Evolutionary conservation across 2,113 vertebrate genomes (phyloP), one percentile per base, ranked within the genome.

Genomic region (Phycodurus eques): DNA sequence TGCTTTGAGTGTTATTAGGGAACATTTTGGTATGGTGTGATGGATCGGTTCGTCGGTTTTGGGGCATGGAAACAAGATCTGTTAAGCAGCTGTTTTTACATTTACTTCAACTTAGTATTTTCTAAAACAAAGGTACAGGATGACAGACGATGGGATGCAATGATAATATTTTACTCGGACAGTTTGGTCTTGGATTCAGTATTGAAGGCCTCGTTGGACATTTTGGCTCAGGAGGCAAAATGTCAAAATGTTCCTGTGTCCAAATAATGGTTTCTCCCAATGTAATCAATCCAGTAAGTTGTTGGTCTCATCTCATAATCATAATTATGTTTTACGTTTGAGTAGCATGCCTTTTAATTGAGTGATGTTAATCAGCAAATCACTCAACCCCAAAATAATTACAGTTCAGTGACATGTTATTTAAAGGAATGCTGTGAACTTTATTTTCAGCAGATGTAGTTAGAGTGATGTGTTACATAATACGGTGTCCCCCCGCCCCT

Each of bases 1-100:
- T 35, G 61, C 0, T 77, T 56, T 68, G 49, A 62, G 70, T 70
- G 65, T 0, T 78, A 59, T 78, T 65, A 65, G 63, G 72, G n/a
- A 46, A 71, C 75, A 42, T 67, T 2, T 71, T 47, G 17, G 56
- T 47, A 66, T 47, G 64, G 13, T 57, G 62, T 51, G 59, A 75
- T 22, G 3, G 43, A 69, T 71, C 76, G 33, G 44, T 49, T 71
- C 67, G 49, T 68, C 7, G 56, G 67, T 78, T 61, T 61, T 69
- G 42, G 20, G 68, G 27, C 56, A 69, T 68, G 6, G 75, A 75
- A 70, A 64, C 43, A 31, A 63, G 65, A 61, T 66, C 69, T 54
- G 67, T 63, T 27, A 69, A 15, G 22, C 68, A 63, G 2, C 61
- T 62, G 46, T 61, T 17, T 72, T 47, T 64, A 74, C 22, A 66